Conservation (phyloP, 2,888 invertebrate genomes). For the Eudasyphora cyanicolor region DNA sequence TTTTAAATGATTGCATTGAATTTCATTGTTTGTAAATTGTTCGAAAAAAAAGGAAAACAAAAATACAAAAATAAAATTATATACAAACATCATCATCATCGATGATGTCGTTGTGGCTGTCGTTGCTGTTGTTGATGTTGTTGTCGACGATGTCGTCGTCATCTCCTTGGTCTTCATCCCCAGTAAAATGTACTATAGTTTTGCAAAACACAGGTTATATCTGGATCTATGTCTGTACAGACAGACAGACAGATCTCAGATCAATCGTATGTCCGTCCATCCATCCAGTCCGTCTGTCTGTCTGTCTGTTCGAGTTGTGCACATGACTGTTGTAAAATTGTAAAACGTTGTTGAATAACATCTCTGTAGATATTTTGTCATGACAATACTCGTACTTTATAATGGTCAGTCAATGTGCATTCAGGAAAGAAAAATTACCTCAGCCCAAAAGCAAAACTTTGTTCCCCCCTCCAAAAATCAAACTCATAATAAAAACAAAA, state of each 20-base stretch:
- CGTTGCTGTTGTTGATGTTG: not conserved
- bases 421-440: conserved; percentile 7
- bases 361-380: conserved; percentile 48
- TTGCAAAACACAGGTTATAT: conserved; percentile 32
- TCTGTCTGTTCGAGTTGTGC: not conserved
- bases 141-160: not conserved
- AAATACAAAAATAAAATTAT: conserved; percentile 5
- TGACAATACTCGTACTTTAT: conserved; percentile 48
- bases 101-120: not conserved
- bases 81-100: conserved; percentile 28
- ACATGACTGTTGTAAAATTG: conserved; percentile 21
- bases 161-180: conserved; percentile 7
- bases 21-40: conserved; percentile 77
- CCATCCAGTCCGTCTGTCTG: not conserved
- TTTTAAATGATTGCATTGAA: conserved; percentile 77
- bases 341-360: conserved; percentile 32
- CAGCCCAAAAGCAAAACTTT: not conserved
- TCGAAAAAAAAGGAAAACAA: not conserved
- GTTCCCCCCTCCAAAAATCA: not conserved
- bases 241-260: not conserved
- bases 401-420: not conserved
- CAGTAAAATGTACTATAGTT: not conserved
- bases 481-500: not conserved
- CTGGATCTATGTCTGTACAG: conserved; percentile 3
- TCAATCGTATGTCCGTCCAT: not conserved